Percentiles rank a stretch among this genome's conserved stretches.
These are phyloP conservation scores for Drosophila neocordata DNA, from an alignment of 1,140 invertebrate species.

Conservation along the genomic window DNA sequence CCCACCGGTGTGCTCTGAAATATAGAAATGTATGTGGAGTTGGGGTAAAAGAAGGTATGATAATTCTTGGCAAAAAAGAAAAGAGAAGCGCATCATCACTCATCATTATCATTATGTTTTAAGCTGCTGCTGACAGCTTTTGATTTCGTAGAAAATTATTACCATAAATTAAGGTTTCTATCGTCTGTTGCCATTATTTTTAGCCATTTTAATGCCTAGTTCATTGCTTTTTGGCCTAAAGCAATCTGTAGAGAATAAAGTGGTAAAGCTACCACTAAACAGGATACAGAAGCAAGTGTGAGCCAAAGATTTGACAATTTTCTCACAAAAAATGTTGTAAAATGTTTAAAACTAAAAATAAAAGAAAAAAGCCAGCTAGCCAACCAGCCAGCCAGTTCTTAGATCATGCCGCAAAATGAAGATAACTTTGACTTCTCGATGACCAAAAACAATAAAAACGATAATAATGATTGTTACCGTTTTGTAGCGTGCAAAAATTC, in stretches of 20 bases:
- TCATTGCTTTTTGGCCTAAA: conserved; percentile 5
- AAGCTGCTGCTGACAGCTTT: conserved; percentile 22
- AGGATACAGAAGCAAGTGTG: conserved; percentile 1
- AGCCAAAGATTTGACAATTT: conserved; percentile 21
- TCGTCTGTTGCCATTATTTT: conserved; percentile 1
- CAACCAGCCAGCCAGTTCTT: conserved; percentile 29
- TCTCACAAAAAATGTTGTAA: conserved; percentile 8
- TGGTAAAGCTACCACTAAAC: background rate
- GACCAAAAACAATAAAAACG: conserved; percentile 52
- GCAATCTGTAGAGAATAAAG: background rate
- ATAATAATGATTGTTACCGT: conserved; percentile 63
- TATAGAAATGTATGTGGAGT: conserved; percentile 23
- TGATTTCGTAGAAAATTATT: conserved; percentile 33
- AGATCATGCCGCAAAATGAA: conserved; percentile 42
- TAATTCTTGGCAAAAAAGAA: conserved; percentile 1
- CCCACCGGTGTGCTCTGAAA: conserved; percentile 93
- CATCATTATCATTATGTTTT: conserved; percentile 23
- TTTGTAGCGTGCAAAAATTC: conserved; percentile 60
- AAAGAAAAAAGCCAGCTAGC: background rate
- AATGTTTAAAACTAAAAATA: background rate
- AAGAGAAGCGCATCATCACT: conserved; percentile 23
- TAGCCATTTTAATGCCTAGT: conserved; percentile 2
- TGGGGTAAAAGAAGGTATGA: conserved; percentile 1
- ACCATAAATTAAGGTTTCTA: conserved; percentile 30
- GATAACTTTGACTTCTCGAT: conserved; percentile 54